phyloP scores from a whole-genome alignment of 2,888 invertebrate species.

The Brenthis daphne region DNA sequence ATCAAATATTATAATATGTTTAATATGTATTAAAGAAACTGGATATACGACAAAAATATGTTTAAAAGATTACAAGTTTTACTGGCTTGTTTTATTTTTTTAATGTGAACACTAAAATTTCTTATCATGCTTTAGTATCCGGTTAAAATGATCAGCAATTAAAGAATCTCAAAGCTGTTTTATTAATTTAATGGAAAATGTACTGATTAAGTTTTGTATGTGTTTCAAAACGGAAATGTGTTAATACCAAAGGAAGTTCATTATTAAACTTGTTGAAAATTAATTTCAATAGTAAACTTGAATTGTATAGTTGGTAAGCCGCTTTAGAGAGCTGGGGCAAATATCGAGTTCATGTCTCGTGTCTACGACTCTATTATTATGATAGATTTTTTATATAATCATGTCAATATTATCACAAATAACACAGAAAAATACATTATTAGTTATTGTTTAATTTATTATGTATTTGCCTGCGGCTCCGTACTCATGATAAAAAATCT shows the following conservation, averaged over 20 bases:
- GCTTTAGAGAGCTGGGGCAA: constrained; percentile 14
- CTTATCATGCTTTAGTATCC: constrained; percentile 6
- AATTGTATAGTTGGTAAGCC: constrained; percentile 10
- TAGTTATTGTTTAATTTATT: no score
- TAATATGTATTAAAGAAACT: constrained; percentile 48
- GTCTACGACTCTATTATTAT: neutral
- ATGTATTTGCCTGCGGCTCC: no score
- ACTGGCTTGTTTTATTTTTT: constrained; percentile 11
- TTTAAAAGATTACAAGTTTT: constrained; percentile 42
- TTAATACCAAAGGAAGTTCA: constrained; percentile 45
- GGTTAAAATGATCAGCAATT: constrained; percentile 9
- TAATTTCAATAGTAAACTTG: constrained; percentile 17
- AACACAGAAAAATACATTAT: no score
- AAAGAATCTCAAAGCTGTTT: constrained; percentile 6
- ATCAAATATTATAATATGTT: constrained; percentile 25
- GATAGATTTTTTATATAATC: no score
- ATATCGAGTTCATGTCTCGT: constrained; percentile 5
- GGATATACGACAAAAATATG: constrained; percentile 48
- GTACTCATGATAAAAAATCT: no score
- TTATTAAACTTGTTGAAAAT: constrained; percentile 27
- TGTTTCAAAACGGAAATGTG: constrained; percentile 55
- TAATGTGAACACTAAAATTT: neutral
- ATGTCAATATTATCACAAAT: no score
- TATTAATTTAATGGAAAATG: constrained; percentile 41
- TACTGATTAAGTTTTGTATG: constrained; percentile 51